A percentile compares a stretch with the other conserved stretches of the same genome.
Evolutionary conservation across 2,888 invertebrate genomes (phyloP).

Genomic region (Calameuta pallipes): DNA sequence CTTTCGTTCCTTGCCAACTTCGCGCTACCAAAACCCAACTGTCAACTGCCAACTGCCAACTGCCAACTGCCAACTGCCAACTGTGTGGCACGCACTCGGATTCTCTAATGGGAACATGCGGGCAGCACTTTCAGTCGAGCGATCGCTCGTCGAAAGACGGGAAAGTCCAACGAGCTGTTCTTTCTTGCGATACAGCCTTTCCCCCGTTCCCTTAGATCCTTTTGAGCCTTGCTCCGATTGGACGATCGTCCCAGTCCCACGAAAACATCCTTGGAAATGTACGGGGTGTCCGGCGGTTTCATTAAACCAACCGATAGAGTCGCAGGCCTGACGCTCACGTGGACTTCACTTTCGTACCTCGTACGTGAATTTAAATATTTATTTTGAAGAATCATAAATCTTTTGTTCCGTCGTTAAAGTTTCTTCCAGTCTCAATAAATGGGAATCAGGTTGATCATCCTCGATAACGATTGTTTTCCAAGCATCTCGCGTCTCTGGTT

Average conservation of each 20-base stretch:
- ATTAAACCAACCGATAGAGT: not conserved
- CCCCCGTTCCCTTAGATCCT: not conserved
- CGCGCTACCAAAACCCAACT: constrained; percentile 22
- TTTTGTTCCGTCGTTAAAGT: too few species aligned
- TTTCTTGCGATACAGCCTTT: not conserved
- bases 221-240: not conserved
- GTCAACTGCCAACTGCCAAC: not conserved
- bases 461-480: not conserved
- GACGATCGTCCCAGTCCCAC: not conserved
- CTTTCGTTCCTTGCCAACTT: constrained; percentile 54
- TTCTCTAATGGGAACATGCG: not conserved
- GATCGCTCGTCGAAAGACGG: not conserved
- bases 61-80: not conserved
- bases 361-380: not conserved
- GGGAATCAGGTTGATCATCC: not conserved
- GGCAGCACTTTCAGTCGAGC: not conserved
- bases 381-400: too few species aligned
- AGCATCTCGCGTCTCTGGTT: not conserved
- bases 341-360: not conserved
- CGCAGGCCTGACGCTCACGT: not conserved
- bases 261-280: not conserved
- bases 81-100: not conserved
- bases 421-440: too few species aligned
- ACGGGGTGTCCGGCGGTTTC: not conserved
- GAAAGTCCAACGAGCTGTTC: not conserved